A percentile compares a stretch with the other conserved stretches of the same genome.
Conservation (phyloP, 2,888 invertebrate genomes). For the Nomada hirtipes region DNA sequence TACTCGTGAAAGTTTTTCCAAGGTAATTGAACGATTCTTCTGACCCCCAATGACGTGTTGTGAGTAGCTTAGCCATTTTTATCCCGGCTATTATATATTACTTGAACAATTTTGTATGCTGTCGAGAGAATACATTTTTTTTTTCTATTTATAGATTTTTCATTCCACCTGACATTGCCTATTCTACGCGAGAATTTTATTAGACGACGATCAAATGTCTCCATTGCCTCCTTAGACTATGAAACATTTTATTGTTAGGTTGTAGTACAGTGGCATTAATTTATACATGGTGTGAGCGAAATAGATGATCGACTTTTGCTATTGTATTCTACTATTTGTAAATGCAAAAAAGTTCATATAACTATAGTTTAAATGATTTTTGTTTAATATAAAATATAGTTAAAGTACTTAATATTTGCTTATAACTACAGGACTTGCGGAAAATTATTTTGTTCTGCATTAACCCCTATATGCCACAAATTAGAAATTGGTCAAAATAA, state of each 20-base stretch:
- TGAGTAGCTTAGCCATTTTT: slow-evolving; percentile 15
- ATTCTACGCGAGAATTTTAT: neutral
- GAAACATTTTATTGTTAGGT: no score
- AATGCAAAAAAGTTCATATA: no score
- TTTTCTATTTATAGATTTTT: slow-evolving; percentile 4
- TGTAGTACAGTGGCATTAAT: no score
- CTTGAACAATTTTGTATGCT: slow-evolving; percentile 5
- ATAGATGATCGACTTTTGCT: neutral
- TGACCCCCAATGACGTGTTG: slow-evolving; percentile 18
- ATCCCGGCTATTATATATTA: neutral
- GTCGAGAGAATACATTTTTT: neutral
- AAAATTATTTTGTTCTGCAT: no score
- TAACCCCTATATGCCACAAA: no score
- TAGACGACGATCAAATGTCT: neutral
- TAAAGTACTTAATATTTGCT: no score
- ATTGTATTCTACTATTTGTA: neutral
- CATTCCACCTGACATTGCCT: neutral
- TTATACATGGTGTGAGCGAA: no score
- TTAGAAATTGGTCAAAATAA: no score
- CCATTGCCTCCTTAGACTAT: slow-evolving; percentile 1
- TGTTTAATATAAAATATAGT: no score
- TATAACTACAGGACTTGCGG: no score
- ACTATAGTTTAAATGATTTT: no score
- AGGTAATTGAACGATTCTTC: neutral
- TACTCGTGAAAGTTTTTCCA: neutral